phyloP scores from a whole-genome alignment of 1,140 invertebrate genomes.

The Nomia melanderi region DNA sequence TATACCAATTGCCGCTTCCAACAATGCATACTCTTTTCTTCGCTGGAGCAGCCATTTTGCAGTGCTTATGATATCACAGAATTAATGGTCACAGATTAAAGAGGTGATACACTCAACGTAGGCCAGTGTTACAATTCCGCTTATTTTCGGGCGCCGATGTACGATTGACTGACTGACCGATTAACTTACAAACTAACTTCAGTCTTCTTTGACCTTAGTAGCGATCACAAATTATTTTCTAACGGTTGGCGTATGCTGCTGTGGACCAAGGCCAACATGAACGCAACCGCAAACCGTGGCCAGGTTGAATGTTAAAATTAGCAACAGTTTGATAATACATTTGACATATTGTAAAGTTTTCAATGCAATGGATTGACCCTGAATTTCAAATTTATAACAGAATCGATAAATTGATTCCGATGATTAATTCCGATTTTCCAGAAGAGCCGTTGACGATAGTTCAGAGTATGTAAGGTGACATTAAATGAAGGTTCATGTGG shows the following conservation, averaged over 20 bases:
- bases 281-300: constrained; percentile 61
- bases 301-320: constrained; percentile 74
- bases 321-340: constrained; percentile 66
- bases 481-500: background rate
- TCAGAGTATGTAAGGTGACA: background rate
- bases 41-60: constrained; percentile 56
- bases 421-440: background rate
- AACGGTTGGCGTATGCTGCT: constrained; percentile 65
- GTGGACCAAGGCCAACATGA: constrained; percentile 73
- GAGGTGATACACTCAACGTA: background rate
- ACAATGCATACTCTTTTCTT: constrained; percentile 84
- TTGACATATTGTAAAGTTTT: constrained; percentile 46
- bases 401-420: background rate
- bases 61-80: background rate
- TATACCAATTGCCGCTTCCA: constrained; percentile 88
- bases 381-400: background rate
- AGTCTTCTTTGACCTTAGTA: constrained; percentile 74
- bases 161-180: constrained; percentile 61
- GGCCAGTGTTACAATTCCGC: constrained; percentile 11
- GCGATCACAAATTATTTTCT: constrained; percentile 70
- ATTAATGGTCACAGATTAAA: background rate
- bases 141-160: constrained; percentile 41
- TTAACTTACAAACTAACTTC: constrained; percentile 70
- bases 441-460: too few species aligned
- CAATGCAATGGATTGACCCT: background rate